A percentile compares a stretch with the other conserved stretches of the same genome.
Conservation (phyloP, 2,888 invertebrate species). For the Melieria crassipennis region DNA sequence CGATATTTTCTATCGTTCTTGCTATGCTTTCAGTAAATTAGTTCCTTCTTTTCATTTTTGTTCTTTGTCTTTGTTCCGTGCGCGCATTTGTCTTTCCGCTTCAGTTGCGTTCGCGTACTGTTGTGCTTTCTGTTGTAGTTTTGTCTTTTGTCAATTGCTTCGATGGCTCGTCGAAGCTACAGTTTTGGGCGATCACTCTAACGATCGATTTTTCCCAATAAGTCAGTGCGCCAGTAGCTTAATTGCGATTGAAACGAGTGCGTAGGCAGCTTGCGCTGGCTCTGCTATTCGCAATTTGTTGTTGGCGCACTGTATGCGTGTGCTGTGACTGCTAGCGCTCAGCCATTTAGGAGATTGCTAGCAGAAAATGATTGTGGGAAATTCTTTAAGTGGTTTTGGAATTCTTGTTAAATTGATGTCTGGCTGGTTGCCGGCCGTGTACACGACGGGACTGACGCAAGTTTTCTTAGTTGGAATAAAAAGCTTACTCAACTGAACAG, state of each 20-base stretch:
- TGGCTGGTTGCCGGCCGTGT: background rate
- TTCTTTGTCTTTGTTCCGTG: background rate
- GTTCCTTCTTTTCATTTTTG: slow-evolving; percentile 1
- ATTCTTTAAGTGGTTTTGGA: slow-evolving; percentile 13
- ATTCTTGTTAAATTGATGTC: slow-evolving; percentile 14
- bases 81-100: slow-evolving; percentile 18
- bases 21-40: slow-evolving; percentile 20
- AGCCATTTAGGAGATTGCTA: slow-evolving; percentile 1
- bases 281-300: slow-evolving; percentile 15
- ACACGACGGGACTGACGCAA: too few relatives aligned
- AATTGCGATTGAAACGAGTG: slow-evolving; percentile 17
- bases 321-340: background rate
- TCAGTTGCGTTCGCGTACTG: slow-evolving; percentile 30
- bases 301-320: slow-evolving; percentile 17
- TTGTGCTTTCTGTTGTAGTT: background rate
- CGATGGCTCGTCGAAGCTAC: slow-evolving; percentile 6
- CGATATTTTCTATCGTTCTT: slow-evolving; percentile 24
- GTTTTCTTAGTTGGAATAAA: too few relatives aligned
- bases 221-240: slow-evolving; percentile 15
- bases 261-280: slow-evolving; percentile 13
- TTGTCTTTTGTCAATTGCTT: slow-evolving; percentile 18
- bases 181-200: slow-evolving; percentile 5
- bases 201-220: slow-evolving; percentile 27
- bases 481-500: too few relatives aligned
- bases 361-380: slow-evolving; percentile 27